Conservation (phyloP, 2,113 vertebrate genomes). For the Nothobranchius furzeri region DNA sequence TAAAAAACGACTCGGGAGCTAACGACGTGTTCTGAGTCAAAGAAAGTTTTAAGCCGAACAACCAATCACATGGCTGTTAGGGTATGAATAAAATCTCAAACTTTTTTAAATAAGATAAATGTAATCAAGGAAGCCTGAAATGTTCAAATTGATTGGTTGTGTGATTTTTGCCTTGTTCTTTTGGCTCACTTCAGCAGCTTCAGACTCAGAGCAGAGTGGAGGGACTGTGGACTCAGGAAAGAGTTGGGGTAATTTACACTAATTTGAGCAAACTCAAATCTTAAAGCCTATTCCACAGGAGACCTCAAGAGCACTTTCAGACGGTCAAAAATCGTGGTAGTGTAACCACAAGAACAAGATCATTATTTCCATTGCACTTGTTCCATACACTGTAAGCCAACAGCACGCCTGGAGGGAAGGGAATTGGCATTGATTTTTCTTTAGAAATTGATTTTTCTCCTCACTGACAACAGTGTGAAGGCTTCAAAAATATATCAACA, state of each 20-base stretch:
- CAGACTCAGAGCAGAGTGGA: slow-evolving; percentile 18
- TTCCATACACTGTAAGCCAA: slow-evolving; percentile 65
- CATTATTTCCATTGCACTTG: slow-evolving; percentile 72
- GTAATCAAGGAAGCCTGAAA: slow-evolving; percentile 26
- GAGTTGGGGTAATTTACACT: slow-evolving; percentile 64
- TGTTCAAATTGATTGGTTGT: slow-evolving; percentile 41
- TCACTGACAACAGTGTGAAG: slow-evolving; percentile 67
- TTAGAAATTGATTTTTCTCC: slow-evolving; percentile 74
- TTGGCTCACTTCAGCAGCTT: slow-evolving; percentile 28
- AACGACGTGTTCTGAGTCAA: slow-evolving; percentile 1
- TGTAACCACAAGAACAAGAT: slow-evolving; percentile 65
- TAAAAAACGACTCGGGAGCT: background rate
- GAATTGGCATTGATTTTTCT: slow-evolving; percentile 77
- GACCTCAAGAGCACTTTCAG: slow-evolving; percentile 62
- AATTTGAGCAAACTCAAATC: slow-evolving; percentile 68
- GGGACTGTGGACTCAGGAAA: slow-evolving; percentile 38
- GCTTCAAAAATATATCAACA: slow-evolving; percentile 64
- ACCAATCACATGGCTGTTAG: background rate
- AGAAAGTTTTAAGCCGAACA: slow-evolving; percentile 20
- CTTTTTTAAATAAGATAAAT: slow-evolving; percentile 13
- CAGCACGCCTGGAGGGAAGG: slow-evolving; percentile 55
- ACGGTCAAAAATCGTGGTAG: slow-evolving; percentile 51
- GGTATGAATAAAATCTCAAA: slow-evolving; percentile 12
- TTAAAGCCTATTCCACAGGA: slow-evolving; percentile 62
- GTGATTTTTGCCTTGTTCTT: slow-evolving; percentile 37